phyloP scores from a whole-genome alignment of 2,888 invertebrate genomes.

The Encarsia formosa region DNA sequence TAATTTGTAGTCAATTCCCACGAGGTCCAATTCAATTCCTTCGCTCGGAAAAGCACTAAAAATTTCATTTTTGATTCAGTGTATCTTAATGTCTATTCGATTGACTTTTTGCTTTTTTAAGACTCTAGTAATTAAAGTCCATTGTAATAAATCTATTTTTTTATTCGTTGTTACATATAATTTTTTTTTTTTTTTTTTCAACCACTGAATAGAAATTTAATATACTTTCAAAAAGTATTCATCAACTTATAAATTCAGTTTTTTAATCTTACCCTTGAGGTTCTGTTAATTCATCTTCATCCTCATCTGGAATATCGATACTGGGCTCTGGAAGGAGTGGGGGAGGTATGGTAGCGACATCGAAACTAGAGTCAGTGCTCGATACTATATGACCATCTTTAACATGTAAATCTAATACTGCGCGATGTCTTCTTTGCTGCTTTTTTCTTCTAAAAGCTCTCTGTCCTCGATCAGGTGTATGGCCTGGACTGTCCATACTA shows the following conservation, averaged over 20 bases:
- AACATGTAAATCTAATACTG: conserved; percentile 48
- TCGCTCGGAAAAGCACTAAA: conserved; percentile 11
- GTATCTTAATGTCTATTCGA: background rate
- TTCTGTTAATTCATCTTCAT: conserved; percentile 37
- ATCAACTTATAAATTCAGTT: too few species aligned
- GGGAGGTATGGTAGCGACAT: conserved; percentile 73
- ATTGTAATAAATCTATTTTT: too few species aligned
- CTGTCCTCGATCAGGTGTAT: conserved; percentile 46
- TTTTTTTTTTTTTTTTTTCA: too few species aligned
- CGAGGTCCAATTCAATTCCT: conserved; percentile 22
- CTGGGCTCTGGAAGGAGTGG: conserved; percentile 64
- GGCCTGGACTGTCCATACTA: conserved; percentile 50
- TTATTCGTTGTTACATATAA: too few species aligned
- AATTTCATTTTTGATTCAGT: conserved; percentile 1
- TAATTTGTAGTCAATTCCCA: conserved; percentile 17
- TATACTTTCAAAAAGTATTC: too few species aligned
- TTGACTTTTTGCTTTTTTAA: too few species aligned
- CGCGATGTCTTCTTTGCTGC: conserved; percentile 48
- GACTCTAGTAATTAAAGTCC: too few species aligned
- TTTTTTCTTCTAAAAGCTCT: conserved; percentile 46
- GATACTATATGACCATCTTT: conserved; percentile 50
- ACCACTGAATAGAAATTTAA: too few species aligned
- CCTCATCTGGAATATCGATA: conserved; percentile 60
- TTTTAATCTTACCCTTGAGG: too few species aligned
- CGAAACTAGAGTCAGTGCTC: conserved; percentile 69